These are phyloP conservation scores for Phataginus tetradactyla DNA, from an alignment of 2,797 vertebrate genomes.

Conservation along the genomic window DNA sequence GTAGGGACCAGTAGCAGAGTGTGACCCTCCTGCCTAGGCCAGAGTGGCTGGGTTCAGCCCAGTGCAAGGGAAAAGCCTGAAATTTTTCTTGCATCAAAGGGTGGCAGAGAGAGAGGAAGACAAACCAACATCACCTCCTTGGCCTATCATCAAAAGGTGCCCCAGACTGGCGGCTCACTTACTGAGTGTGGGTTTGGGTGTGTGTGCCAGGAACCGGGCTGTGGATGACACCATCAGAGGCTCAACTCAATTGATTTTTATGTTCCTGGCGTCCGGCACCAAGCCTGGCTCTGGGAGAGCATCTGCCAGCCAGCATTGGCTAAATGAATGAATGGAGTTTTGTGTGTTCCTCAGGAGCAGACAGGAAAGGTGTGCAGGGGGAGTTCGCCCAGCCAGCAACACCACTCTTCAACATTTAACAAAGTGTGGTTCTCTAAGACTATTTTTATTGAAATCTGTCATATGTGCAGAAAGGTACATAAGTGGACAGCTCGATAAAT, in stretches of 20 bases:
- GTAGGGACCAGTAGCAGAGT: neutral
- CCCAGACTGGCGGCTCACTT: neutral
- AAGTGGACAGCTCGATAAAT: neutral
- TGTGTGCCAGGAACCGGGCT: neutral
- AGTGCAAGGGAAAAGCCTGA: neutral
- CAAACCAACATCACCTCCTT: neutral
- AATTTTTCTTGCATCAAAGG: accelerated
- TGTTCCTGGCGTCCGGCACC: accelerated
- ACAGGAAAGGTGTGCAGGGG: neutral
- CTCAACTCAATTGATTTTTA: neutral
- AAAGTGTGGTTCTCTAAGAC: neutral
- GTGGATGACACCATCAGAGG: neutral
- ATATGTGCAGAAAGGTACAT: accelerated
- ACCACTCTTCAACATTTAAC: neutral
- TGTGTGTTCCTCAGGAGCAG: neutral
- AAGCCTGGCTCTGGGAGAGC: neutral
- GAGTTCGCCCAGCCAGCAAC: neutral
- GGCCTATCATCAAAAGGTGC: neutral
- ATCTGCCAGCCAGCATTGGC: accelerated
- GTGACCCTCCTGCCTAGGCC: neutral
- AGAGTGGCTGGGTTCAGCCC: neutral
- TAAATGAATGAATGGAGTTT: neutral
- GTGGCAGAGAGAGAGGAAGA: neutral
- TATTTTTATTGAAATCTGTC: neutral
- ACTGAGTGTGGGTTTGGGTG: neutral